Conservation (phyloP, 37 sponge, comb jelly and placozoan species). For the Halisarca cf. caerulea region DNA sequence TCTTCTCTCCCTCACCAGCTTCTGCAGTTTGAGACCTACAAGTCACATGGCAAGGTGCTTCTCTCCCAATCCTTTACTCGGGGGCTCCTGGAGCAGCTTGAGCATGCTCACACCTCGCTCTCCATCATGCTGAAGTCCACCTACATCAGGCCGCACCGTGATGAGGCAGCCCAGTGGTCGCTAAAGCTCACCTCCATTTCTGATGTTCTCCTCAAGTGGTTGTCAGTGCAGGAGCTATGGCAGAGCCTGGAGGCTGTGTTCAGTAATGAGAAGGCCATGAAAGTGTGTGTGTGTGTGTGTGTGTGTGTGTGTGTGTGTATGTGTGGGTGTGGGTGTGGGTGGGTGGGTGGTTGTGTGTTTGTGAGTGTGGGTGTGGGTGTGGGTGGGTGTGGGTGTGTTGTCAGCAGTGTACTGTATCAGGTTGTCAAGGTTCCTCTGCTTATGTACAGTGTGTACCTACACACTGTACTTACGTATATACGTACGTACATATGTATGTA, state of each 20-base stretch:
- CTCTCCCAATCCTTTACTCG: conserved; percentile 63
- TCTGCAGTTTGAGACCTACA: conserved; percentile 72
- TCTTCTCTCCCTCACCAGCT: conserved; percentile 17
- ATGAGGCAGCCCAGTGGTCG: conserved; percentile 82
- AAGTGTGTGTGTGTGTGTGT: too few relatives aligned
- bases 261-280: conserved; percentile 36
- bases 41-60: conserved; percentile 56
- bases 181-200: conserved; percentile 65
- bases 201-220: conserved; percentile 85
- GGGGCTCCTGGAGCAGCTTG: conserved; percentile 83
- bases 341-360: too few relatives aligned
- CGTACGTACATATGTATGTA: not conserved
- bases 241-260: conserved; percentile 84
- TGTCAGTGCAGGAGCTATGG: conserved; percentile 87
- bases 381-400: too few relatives aligned
- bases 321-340: too few relatives aligned
- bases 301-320: too few relatives aligned
- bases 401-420: not conserved
- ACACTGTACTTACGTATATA: too few relatives aligned
- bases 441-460: not conserved
- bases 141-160: conserved; percentile 73
- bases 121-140: conserved; percentile 80
- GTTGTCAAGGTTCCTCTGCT: too few relatives aligned
- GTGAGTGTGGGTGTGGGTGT: too few relatives aligned
- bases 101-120: conserved; percentile 70